Conservation (phyloP, 2,888 invertebrate species). For the Apantesis nais region DNA sequence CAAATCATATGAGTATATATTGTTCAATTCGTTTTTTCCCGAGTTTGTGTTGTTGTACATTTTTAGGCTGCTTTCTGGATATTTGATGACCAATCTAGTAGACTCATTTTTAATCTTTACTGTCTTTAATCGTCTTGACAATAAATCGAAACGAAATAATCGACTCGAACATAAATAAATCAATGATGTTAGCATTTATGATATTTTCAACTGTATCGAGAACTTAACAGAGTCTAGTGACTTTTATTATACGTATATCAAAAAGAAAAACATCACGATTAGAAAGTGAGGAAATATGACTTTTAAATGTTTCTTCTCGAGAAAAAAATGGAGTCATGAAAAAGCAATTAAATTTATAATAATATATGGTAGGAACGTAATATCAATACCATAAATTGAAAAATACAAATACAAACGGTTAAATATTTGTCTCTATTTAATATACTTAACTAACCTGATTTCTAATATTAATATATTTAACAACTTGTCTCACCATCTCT, state of each 20-base stretch:
- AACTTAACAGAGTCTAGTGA: not conserved
- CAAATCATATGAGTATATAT: not conserved
- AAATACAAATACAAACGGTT: not conserved
- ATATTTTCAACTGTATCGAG: not conserved
- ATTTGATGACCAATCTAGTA: not conserved
- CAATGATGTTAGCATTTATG: not conserved
- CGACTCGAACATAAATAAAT: not conserved
- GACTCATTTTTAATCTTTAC: not conserved
- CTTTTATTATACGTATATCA: not conserved
- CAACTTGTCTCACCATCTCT: conserved; percentile 20
- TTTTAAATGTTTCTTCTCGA: not conserved
- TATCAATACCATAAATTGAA: not conserved
- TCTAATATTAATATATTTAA: conserved; percentile 1
- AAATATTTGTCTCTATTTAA: not conserved
- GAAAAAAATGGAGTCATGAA: not conserved
- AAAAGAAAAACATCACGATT: not conserved
- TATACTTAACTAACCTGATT: too few species aligned
- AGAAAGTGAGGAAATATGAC: not conserved
- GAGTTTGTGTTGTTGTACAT: not conserved
- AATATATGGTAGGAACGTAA: not conserved
- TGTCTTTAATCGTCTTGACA: not conserved
- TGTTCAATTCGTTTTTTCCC: not conserved
- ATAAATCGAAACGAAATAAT: too few species aligned
- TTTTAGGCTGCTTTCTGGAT: not conserved
- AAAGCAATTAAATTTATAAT: too few species aligned